Base-by-base conservation (phyloP, 1,140 invertebrate species). In the Himalopsyche phryganea region DNA sequence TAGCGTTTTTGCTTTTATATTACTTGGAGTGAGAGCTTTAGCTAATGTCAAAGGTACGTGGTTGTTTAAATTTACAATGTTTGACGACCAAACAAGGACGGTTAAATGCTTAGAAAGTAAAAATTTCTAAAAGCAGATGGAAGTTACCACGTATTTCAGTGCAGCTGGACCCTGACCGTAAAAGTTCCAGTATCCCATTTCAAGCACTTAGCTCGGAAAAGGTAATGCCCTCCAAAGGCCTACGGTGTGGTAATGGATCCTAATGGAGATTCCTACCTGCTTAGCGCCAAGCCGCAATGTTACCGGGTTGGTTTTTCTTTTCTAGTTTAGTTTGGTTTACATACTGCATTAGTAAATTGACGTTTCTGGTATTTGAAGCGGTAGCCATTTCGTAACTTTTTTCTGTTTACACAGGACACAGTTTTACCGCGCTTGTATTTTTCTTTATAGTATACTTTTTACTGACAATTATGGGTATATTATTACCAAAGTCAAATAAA, bases 211-310 rank as follows among this genome's bases (percentile, higher is more conserved):
- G 38, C 19, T n/a, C 11, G 48, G 18, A 50, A 50, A 23, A 23
- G 48, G 48, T 50, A n/a, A 28, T 28, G 23, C 9, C 4, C 23
- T 28, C 3, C 23, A 3, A 5, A 28, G 23, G 20, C 19, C 32
- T 23, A 40, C n/a, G 11, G 38, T 6, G 38, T 50, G 28, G 48
- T 50, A 50, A 50, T 50, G 20, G 48, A 50, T 4, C 48, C 48
- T 50, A 50, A 50, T 50, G 48, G 48, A 28, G 9, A 35, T 13
- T 3, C 23, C 23, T 35, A 50, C 48, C 48, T 15, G 48, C 48
- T 50, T 35, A 50, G 48, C 28, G 48, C 33, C 48, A 35, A 7
- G 7, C 28, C n/a, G 41, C 48, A 23, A 32, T 41, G 48, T 4
- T 11, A 15, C 3, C 38, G 3, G 23, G 23, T 5, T 5, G 23